Conservation (phyloP, 1,140 invertebrate genomes). For the Diabrotica virgifera region DNA sequence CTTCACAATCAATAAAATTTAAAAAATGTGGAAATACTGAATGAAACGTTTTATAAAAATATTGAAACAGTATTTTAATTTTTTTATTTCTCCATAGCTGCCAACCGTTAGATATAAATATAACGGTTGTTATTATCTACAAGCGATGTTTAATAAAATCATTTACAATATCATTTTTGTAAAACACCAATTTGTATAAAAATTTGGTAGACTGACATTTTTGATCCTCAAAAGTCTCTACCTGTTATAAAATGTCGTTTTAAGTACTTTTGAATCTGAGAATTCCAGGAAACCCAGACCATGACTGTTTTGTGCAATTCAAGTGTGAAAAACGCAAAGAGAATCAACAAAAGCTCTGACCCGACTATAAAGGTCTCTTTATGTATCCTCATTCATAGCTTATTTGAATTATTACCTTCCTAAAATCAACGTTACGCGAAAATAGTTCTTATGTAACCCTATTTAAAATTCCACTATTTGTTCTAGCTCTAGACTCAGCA, state of each 20-base stretch:
- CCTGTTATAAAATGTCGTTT: constrained; percentile 1
- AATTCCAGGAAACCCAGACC: background rate
- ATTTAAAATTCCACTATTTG: background rate
- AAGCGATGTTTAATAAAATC: no score
- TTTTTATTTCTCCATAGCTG: no score
- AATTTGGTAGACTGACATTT: no score
- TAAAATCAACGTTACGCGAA: background rate
- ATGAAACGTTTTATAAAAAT: no score
- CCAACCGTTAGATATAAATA: no score
- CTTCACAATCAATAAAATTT: no score
- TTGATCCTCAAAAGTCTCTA: background rate
- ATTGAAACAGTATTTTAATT: no score
- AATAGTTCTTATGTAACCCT: background rate
- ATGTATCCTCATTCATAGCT: constrained; percentile 6
- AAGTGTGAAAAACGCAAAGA: constrained; percentile 13
- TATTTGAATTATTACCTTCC: constrained; percentile 10
- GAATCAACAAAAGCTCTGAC: background rate
- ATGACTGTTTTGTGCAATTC: constrained; percentile 11
- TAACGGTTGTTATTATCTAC: no score
- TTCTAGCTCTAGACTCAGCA: background rate
- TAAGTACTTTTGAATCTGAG: constrained; percentile 7
- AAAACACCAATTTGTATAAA: no score
- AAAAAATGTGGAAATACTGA: no score
- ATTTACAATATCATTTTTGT: no score
- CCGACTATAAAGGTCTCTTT: constrained; percentile 3